Base-by-base conservation (phyloP, 1,140 invertebrate genomes). In the Cataglyphis hispanica region DNA sequence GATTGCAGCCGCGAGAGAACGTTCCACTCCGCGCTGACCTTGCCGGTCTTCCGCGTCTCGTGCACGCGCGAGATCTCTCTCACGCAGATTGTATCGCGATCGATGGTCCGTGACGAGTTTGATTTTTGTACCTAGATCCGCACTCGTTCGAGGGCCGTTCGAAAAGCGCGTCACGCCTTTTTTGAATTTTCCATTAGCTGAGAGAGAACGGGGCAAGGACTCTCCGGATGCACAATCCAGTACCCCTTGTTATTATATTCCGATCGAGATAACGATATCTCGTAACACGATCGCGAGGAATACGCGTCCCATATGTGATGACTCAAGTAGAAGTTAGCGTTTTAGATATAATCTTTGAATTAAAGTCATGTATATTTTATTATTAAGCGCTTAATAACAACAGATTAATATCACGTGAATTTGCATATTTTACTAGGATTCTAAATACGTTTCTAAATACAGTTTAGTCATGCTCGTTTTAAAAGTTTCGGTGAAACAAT, bases 41-140 rank as follows among this genome's bases (percentile, higher is more conserved):
- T 81, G 87, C 8, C 40, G 76, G 25, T 86, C 88, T 88, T 89
- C 88, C 88, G 88, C 70, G 70, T 88, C n/a, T 43, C n/a, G 40
- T 34, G 31, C 40, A 37, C 43, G 53, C 40, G 37, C 43, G 40
- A 56, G 27, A 46, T 53, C 1, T 56, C 34, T 37, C 10, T 50
- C 19, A 8, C 64, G 16, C 31, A 70, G 31, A 31, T 31, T 31
- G 58, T 84, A 56, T 83, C 72, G 72, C 34, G 43, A 85, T 72
- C 64, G 58, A 78, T 25, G 11, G 0, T 84, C 40, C n/a, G 76
- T 50, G 75, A 66, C 40, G 13, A 46, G 25, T 66, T 19, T 43
- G 10, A 80, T 69, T 67, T 80, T 80, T 80, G 8, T 56, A 22
- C 76, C 76, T 80, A 69, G 63, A 67, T 80, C 16, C 25, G 27